Conservation (phyloP, 2,888 invertebrate genomes). For the Lepidochitona cinerea region DNA sequence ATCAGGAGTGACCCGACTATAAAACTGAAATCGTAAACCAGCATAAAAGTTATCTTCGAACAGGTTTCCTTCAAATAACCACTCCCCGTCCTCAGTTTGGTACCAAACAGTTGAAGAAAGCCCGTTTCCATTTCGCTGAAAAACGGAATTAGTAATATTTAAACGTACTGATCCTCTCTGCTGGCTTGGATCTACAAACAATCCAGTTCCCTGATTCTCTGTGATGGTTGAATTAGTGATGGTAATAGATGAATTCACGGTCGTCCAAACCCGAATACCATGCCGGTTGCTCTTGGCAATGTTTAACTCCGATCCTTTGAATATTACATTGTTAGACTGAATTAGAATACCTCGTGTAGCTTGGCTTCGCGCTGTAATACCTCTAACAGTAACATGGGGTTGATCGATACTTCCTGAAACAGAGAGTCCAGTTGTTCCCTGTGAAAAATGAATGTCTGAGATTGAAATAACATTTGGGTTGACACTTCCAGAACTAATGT, state of each 20-base stretch:
- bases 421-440: neutral
- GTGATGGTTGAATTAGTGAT: neutral
- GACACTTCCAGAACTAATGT: neutral
- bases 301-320: neutral
- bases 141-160: neutral
- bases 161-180: neutral
- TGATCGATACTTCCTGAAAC: neutral
- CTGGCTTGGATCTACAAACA: neutral
- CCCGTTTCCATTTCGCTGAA: neutral
- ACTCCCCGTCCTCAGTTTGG: neutral
- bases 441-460: neutral
- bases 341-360: neutral
- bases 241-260: too few relatives aligned
- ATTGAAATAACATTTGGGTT: neutral
- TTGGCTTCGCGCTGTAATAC: neutral
- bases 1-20: neutral
- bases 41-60: neutral
- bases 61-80: neutral
- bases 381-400: neutral
- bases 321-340: neutral
- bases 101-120: neutral
- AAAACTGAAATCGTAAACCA: neutral
- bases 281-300: neutral
- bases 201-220: neutral
- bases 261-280: too few relatives aligned